A percentile compares a stretch with the other conserved stretches of the same genome.
phyloP scores from a whole-genome alignment of 2,888 invertebrate genomes.

The Pristionchus maxplancki region DNA sequence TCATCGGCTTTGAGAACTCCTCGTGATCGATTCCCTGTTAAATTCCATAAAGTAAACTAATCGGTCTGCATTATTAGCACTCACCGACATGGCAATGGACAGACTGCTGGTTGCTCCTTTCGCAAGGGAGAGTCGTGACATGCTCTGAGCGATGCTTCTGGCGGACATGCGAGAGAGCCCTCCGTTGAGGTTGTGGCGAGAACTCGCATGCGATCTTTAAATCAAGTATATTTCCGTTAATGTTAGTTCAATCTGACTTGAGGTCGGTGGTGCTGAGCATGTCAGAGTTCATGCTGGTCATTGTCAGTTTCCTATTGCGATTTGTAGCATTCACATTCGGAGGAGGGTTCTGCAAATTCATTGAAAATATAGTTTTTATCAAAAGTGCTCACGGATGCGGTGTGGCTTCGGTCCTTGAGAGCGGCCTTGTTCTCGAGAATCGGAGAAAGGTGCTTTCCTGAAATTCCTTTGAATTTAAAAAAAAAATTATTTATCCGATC shows the following conservation, averaged over 20 bases:
- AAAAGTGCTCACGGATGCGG: not conserved
- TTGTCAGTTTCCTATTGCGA: constrained; percentile 38
- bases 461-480: not conserved
- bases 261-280: constrained; percentile 66
- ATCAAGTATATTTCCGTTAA: no score
- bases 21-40: constrained; percentile 72
- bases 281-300: constrained; percentile 66
- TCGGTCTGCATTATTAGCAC: constrained; percentile 24
- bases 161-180: constrained; percentile 58
- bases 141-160: constrained; percentile 73
- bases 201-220: constrained; percentile 28
- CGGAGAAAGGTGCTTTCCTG: constrained; percentile 24
- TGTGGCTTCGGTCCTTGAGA: not conserved
- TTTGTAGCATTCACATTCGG: not conserved
- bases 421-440: constrained; percentile 33
- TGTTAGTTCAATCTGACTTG: constrained; percentile 55
- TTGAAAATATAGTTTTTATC: not conserved
- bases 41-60: not conserved
- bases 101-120: constrained; percentile 68
- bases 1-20: constrained; percentile 73
- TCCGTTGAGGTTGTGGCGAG: constrained; percentile 56
- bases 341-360: not conserved
- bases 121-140: constrained; percentile 68
- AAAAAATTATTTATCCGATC: not conserved
- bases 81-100: constrained; percentile 73